phyloP scores from a whole-genome alignment of 2,113 vertebrate species.

The Montifringilla adamsi region DNA sequence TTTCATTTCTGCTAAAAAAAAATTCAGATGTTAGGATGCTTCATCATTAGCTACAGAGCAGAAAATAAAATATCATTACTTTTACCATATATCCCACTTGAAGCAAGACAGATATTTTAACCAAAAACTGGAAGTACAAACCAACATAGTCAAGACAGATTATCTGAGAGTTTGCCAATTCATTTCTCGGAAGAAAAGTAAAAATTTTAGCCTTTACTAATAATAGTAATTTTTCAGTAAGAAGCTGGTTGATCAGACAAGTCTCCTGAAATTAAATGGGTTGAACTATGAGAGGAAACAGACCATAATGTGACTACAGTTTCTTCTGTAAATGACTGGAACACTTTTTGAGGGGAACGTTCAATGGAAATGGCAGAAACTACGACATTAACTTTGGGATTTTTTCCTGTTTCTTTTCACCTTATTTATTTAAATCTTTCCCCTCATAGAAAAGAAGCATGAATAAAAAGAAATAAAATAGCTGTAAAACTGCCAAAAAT shows the following conservation, averaged over 20 bases:
- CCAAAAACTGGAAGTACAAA: neutral
- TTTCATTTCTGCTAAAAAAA: constrained; percentile 30
- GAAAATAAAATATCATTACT: neutral
- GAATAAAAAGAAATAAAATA: neutral
- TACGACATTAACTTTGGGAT: rapidly evolving
- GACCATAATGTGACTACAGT: neutral
- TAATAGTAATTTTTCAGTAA: neutral
- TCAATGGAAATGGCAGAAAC: neutral
- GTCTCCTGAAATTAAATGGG: neutral
- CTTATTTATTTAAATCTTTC: neutral
- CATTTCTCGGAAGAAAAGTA: neutral
- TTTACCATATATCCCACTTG: neutral
- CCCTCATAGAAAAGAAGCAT: neutral
- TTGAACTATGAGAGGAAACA: neutral
- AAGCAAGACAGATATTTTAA: constrained; percentile 17
- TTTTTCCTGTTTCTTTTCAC: neutral
- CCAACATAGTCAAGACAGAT: neutral
- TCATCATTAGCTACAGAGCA: constrained; percentile 19
- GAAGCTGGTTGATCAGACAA: neutral
- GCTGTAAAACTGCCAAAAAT: neutral
- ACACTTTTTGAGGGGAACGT: neutral
- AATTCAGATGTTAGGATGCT: neutral
- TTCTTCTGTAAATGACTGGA: neutral
- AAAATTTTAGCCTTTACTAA: neutral
- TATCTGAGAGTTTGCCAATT: neutral